Percentiles rank a stretch among this genome's conserved stretches.
Conservation (phyloP, 1,140 invertebrate genomes). For the Trypoxylus dichotomus region DNA sequence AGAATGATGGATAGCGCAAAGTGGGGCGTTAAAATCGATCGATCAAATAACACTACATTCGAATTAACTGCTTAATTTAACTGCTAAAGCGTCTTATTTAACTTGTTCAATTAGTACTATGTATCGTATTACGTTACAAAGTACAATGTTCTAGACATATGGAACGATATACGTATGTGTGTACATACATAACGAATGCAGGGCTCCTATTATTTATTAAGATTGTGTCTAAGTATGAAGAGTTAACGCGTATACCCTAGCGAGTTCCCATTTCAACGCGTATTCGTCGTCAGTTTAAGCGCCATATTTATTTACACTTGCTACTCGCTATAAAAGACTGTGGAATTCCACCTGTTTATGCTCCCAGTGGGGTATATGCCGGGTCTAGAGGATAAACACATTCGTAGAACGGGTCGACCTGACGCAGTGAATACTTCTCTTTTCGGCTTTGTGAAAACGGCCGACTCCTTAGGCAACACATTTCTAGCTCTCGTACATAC, state of each 20-base stretch:
- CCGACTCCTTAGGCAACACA: neutral
- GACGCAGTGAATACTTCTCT: neutral
- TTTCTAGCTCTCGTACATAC: too few relatives aligned
- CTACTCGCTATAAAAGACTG: constrained; percentile 12
- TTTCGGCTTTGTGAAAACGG: neutral
- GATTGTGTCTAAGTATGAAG: neutral
- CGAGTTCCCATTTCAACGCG: neutral
- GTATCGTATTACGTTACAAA: too few relatives aligned
- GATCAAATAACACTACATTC: too few relatives aligned
- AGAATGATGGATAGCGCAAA: too few relatives aligned
- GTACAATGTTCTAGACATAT: neutral
- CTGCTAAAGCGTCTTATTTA: too few relatives aligned
- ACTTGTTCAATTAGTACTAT: too few relatives aligned
- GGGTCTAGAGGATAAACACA: constrained; percentile 9
- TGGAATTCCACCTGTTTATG: constrained; percentile 32
- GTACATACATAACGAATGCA: too few relatives aligned
- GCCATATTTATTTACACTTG: constrained; percentile 30
- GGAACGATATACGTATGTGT: neutral
- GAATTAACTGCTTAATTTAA: too few relatives aligned
- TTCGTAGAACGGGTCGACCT: neutral
- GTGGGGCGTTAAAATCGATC: too few relatives aligned
- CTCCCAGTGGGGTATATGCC: constrained; percentile 24
- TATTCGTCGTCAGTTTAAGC: constrained; percentile 11
- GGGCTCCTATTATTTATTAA: too few relatives aligned
- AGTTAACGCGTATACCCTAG: neutral